Base-by-base conservation (phyloP, 2,113 vertebrate genomes). In the Ahaetulla prasina region DNA sequence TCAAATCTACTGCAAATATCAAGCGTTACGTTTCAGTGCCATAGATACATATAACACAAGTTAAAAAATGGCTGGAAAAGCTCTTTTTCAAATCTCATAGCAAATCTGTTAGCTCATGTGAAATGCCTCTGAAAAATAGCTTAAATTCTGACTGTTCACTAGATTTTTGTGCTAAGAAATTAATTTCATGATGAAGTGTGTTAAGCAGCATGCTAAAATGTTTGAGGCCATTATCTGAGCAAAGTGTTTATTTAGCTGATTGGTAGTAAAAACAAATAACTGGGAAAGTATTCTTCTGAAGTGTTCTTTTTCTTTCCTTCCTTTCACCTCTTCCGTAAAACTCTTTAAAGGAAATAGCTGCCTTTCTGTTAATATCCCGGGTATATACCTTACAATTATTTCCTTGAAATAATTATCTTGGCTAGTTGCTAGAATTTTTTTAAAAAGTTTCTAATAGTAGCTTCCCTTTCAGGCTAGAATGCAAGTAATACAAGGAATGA, bases 381-480 rank as follows among this genome's bases (percentile, higher is more conserved):
- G 49, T 95, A 94, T 94, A 95, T 93, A 91, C 47, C n/a, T 94
- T 96, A 47, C 91, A 93, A 60, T 92, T 95, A 80, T 85, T 96
- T 93, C 63, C 43, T 95, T 39, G 12, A 89, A 96, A 87, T 54
- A 8, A 93, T 18, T 94, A 90, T 90, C 90, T 93, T 85, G 85
- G 60, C 89, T 95, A 43, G 18, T 90, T 94, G 80, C 94, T 97
- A 96, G 92, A 85, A 68, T 53, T 50, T 50, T 50, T 50, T 89
- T 87, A 63, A 49, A 93, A 92, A 95, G 90, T 39, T 92, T 95
- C 55, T 93, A 95, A 95, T 96, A 96, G 96, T 89, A 96, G 68
- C 9, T 92, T 90, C 93, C 89, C 27, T 45, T 4, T 95, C 93
- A 90, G 60, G 60, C 68, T 91, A 6, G 86, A 54, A 85, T 53